These are phyloP conservation scores for Etheostoma spectabile DNA, from an alignment of 2,113 vertebrate species.

Conservation along the genomic window DNA sequence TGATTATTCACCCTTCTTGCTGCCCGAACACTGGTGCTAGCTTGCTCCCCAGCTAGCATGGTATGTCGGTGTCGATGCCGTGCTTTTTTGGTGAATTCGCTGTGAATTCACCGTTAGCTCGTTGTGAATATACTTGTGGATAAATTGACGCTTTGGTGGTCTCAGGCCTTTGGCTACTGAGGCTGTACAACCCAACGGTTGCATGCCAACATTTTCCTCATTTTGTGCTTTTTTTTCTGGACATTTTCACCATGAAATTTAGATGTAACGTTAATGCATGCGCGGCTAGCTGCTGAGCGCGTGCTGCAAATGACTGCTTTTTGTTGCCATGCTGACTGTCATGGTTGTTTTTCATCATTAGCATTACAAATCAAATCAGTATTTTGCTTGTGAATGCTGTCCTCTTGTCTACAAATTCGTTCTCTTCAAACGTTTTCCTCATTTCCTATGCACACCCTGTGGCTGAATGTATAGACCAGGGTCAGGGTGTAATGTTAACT, in stretches of 20 bases:
- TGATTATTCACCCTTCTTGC: not conserved
- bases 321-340: slow-evolving; percentile 2
- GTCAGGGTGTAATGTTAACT: too few relatives aligned
- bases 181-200: not conserved
- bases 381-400: not conserved
- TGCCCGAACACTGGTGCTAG: slow-evolving; percentile 53
- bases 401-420: not conserved
- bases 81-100: not conserved
- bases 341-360: slow-evolving; percentile 4
- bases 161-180: slow-evolving; percentile 6
- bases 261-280: slow-evolving; percentile 10
- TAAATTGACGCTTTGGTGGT: not conserved
- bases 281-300: slow-evolving; percentile 9
- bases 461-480: not conserved
- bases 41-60: slow-evolving; percentile 23
- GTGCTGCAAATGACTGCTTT: not conserved
- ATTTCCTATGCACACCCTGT: not conserved
- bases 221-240: accelerated
- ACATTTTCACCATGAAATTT: slow-evolving; percentile 6
- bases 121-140: not conserved
- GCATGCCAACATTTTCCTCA: not conserved
- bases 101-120: slow-evolving; percentile 33
- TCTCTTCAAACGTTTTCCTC: not conserved
- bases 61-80: not conserved
- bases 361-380: not conserved